Evolutionary conservation across 2,888 invertebrate species (phyloP), one percentile per base, ranked within the genome.

Genomic region (Epinotia ramella): DNA sequence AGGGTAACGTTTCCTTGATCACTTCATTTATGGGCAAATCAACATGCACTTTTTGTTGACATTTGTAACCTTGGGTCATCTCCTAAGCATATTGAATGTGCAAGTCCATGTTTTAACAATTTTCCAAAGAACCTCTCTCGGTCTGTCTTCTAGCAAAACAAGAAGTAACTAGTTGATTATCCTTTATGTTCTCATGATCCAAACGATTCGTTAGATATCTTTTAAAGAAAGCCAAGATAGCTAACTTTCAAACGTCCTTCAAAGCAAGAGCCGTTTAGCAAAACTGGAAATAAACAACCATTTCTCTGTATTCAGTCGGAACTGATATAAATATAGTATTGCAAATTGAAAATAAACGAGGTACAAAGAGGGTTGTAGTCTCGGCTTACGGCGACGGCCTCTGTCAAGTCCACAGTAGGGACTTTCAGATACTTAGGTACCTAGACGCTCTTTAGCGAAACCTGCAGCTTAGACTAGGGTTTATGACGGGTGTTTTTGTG

Each of bases 321-420:
- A 83, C 83, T 82, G 86, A 86, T 85, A 87, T 84, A 86, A 70
- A 62, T 70, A 87, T 86, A 84, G 86, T 85, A 82, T 84, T 84
- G 83, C 84, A 87, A 88, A 89, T 89, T 87, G 87, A 84, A 86
- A 88, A 87, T 86, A 88, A 88, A 87, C 86, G 87, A 87, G 84
- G 81, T 84, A 84, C 83, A 85, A 87, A 87, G 87, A 86, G 81
- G 86, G 84, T 80, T 75, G 81, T 57, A 64, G 73, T 78, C 80
- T 82, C 78, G 68, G 80, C 81, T 83, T 78, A 79, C 66, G 49
- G 75, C 33, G 44, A 69, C 57, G 78, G 77, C 79, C 82, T 86
- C 86, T 77, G 77, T 81, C 82, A 80, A 81, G 70, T 80, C 75
- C 64, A 86, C 86, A 86, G 85, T 84, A 83, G 82, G 82, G 83